Conservation (phyloP, 2,797 vertebrate genomes). For the Sorex maritimensis region DNA sequence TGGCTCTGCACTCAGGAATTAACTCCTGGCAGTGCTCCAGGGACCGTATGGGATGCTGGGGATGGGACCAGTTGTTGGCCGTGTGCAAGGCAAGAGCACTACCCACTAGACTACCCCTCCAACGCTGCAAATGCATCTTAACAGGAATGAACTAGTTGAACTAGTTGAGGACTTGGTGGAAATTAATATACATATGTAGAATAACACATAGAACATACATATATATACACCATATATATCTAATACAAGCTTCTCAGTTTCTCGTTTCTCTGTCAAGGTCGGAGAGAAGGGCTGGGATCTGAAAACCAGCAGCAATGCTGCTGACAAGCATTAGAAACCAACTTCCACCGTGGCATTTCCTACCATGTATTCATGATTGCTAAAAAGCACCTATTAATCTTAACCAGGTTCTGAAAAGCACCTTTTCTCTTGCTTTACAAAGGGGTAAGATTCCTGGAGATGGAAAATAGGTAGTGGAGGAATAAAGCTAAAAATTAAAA, state of each 20-base stretch:
- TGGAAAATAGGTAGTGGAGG: not conserved
- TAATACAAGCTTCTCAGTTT: not conserved
- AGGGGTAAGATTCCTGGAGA: not conserved
- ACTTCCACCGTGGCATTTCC: not conserved
- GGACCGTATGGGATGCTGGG: no score
- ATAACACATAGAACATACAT: not conserved
- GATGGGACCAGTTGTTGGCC: no score
- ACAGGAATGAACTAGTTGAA: conserved; percentile 45
- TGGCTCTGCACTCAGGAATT: no score
- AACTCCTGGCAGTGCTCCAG: no score
- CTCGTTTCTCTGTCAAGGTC: conserved; percentile 56
- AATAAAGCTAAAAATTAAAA: not conserved
- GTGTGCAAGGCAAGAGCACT: no score
- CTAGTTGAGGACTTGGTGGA: conserved; percentile 54
- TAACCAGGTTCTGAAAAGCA: conserved; percentile 22
- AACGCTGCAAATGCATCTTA: conserved; percentile 6
- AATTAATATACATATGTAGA: not conserved
- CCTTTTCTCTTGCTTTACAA: not conserved
- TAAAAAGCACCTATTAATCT: conserved; percentile 10
- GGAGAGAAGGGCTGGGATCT: conserved; percentile 63
- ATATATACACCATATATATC: not conserved
- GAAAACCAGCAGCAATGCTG: conserved; percentile 67
- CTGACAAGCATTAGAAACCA: conserved; percentile 59
- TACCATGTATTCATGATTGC: conserved; percentile 22
- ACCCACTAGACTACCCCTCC: no score